A percentile compares a stretch with the other conserved stretches of the same genome.
Evolutionary conservation across 1,140 invertebrate genomes (phyloP).

Genomic region (Musca vetustissima): DNA sequence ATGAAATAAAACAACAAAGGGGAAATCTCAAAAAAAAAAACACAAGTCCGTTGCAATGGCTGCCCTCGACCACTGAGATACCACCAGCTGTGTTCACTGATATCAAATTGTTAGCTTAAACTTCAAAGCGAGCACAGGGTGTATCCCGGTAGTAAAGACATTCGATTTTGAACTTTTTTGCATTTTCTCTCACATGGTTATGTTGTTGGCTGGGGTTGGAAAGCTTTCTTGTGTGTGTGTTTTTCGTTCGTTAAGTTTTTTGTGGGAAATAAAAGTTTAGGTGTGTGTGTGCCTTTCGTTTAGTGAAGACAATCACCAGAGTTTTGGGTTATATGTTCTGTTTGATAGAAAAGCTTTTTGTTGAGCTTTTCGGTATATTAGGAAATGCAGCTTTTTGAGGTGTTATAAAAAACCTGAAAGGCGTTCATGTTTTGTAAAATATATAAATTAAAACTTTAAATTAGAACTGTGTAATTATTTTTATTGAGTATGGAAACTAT

Average conservation of each 20-base stretch:
- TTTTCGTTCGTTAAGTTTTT: neutral
- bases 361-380: too few species aligned
- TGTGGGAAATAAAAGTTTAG: neutral
- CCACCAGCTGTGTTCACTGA: constrained; percentile 98
- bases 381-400: too few species aligned
- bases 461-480: too few species aligned
- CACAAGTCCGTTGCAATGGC: neutral
- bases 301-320: constrained; percentile 11
- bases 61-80: constrained; percentile 78
- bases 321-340: neutral
- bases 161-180: constrained; percentile 8
- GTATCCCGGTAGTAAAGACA: constrained; percentile 74
- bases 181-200: neutral
- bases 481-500: too few species aligned
- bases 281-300: neutral
- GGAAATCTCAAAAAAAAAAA: too few species aligned
- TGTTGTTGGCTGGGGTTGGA: too few species aligned
- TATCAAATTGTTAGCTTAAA: constrained; percentile 59
- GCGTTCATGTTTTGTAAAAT: too few species aligned
- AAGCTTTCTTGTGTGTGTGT: neutral
- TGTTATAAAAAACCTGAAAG: too few species aligned
- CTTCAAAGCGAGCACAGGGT: constrained; percentile 87
- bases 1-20: too few species aligned
- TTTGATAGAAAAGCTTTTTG: too few species aligned
- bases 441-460: too few species aligned